Evolutionary conservation across 2,113 vertebrate genomes (phyloP).

Genomic region (Aphelocoma coerulescens): DNA sequence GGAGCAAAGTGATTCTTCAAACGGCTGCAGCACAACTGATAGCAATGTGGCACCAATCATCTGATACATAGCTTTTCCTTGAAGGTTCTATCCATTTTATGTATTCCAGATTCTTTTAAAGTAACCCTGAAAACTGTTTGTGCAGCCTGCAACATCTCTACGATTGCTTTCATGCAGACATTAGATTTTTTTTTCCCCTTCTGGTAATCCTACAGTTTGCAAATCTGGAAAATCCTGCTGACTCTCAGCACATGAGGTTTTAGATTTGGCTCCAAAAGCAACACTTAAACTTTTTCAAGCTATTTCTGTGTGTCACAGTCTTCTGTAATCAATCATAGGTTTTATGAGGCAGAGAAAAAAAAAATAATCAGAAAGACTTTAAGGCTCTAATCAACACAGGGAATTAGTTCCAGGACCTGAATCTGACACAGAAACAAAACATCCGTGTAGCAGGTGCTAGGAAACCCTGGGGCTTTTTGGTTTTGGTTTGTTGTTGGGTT

Average conservation of each 20-base stretch:
- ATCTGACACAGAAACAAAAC: neutral
- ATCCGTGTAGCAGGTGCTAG: neutral
- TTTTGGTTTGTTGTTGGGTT: neutral
- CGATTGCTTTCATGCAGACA: neutral
- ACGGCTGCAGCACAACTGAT: neutral
- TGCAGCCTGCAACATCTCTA: neutral
- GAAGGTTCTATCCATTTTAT: neutral
- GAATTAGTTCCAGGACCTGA: neutral
- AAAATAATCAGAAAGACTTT: neutral
- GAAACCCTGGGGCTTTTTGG: neutral
- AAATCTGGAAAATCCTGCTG: neutral
- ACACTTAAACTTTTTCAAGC: neutral
- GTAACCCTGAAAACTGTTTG: neutral
- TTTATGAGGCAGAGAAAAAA: neutral
- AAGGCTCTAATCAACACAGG: neutral
- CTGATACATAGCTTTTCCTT: neutral
- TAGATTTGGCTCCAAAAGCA: neutral
- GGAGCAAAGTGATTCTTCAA: neutral
- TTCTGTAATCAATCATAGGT: neutral
- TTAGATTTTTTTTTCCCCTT: neutral
- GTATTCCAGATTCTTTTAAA: neutral
- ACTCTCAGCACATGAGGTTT: neutral
- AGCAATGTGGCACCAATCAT: neutral
- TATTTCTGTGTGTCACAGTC: neutral
- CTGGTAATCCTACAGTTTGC: neutral